Base-by-base conservation (phyloP, 2,888 invertebrate genomes). In the Dromius quadrimaculatus region DNA sequence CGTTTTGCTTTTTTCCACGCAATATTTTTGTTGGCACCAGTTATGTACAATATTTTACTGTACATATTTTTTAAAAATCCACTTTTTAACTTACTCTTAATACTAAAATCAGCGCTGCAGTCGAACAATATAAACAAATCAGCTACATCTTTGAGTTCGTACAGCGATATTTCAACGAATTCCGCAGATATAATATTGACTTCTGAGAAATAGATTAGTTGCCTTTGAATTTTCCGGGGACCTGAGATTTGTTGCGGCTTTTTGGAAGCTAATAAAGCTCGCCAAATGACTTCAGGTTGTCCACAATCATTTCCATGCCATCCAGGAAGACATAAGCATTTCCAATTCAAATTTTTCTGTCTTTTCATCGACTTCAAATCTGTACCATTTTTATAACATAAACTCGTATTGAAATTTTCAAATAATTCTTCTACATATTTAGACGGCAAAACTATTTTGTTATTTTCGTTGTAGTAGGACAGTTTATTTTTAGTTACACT, bases 271-370 rank as follows among this genome's bases (percentile, higher is more conserved):
- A 89, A 83, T 71, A 89, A 83, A 0, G 88, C 87, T 43, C 89
- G 83, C 88, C 89, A 89, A 9, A 89, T 85, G 6, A 89, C 87
- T 79, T 89, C 89, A 2, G 89, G 89, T 75, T 88, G 87, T 0
- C 88, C 87, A 76, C 89, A 89, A 75, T 89, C 89, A 5, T 82
- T 81, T 1, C 89, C 88, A 77, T 89, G 89, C 88, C 88, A 89
- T 23, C 87, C 87, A n/a, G 81, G 83, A 63, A 83, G 80, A 76
- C 89, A 89, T 11, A 83, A 80, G 74, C 89, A 89, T 75, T 82
- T 81, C 82, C 83, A 81, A 70, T 81, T 79, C 2, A 76, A 71
- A 71, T 80, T 78, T 63, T 79, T 76, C 2, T 78, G 76, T 11
- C 79, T 75, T 69, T 77, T 77, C 82, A 83, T 83, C 3, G 78